Evolutionary conservation across 2,113 vertebrate species (phyloP).

Genomic region (Spheniscus mendiculus): DNA sequence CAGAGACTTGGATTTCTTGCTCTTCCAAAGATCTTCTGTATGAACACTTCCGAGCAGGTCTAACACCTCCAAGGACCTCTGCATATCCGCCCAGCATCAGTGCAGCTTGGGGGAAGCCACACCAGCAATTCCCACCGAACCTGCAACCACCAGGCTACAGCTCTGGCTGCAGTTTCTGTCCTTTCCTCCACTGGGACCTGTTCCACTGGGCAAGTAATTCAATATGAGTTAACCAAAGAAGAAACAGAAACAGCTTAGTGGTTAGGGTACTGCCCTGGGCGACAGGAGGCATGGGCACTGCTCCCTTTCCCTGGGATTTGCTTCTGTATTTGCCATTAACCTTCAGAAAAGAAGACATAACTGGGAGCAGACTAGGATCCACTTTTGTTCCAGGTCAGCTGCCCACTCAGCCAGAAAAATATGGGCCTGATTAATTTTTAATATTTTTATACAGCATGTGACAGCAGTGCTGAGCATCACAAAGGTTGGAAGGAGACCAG

Average conservation of each 20-base stretch:
- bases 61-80: background rate
- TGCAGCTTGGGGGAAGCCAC: background rate
- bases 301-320: background rate
- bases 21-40: background rate
- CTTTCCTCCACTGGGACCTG: background rate
- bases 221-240: background rate
- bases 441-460: background rate
- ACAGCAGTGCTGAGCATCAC: background rate
- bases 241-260: background rate
- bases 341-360: background rate
- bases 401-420: background rate
- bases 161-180: background rate
- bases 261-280: background rate
- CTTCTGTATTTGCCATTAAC: background rate
- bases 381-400: background rate
- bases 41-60: background rate
- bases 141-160: background rate
- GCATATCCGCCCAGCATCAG: background rate
- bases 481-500: background rate
- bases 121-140: rapidly evolving
- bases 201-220: background rate
- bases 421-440: background rate
- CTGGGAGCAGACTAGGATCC: background rate
- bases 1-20: background rate
- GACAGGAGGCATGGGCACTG: no score